Conservation (phyloP, 2,113 vertebrate genomes). For the Callithrix jacchus region DNA sequence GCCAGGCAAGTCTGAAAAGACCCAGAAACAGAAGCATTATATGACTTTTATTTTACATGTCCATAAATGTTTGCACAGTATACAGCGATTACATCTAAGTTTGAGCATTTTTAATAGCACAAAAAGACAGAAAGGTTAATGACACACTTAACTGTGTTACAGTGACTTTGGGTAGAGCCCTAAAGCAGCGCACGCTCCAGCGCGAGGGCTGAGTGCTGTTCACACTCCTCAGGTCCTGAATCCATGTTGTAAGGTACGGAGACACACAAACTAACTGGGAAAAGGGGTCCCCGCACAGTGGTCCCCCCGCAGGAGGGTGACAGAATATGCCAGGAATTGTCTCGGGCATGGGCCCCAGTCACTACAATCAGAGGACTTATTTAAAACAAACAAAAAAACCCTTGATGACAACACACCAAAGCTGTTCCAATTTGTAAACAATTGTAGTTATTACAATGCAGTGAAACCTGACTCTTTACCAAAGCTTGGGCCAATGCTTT, state of each 20-base stretch:
- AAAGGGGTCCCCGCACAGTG: neutral
- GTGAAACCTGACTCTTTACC: conserved; percentile 7
- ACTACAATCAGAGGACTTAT: neutral
- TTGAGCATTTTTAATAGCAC: neutral
- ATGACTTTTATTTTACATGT: conserved; percentile 67
- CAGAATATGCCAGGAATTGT: accelerated
- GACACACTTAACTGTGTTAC: neutral
- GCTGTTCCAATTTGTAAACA: neutral
- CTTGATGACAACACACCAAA: neutral
- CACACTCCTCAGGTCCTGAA: neutral
- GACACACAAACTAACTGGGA: accelerated
- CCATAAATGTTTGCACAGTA: conserved; percentile 28
- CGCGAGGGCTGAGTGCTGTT: neutral
- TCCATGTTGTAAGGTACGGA: neutral
- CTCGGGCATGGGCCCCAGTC: neutral
- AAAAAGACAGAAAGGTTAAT: neutral
- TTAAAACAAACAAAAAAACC: neutral
- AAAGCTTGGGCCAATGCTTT: neutral
- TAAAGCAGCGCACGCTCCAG: accelerated
- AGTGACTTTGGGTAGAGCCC: neutral
- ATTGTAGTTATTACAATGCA: neutral
- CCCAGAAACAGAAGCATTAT: conserved; percentile 23
- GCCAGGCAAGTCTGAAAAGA: conserved; percentile 13
- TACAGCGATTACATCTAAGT: neutral
- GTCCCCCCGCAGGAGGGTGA: neutral